Conservation (phyloP, 2,113 vertebrate species). For the Scatophagus argus region DNA sequence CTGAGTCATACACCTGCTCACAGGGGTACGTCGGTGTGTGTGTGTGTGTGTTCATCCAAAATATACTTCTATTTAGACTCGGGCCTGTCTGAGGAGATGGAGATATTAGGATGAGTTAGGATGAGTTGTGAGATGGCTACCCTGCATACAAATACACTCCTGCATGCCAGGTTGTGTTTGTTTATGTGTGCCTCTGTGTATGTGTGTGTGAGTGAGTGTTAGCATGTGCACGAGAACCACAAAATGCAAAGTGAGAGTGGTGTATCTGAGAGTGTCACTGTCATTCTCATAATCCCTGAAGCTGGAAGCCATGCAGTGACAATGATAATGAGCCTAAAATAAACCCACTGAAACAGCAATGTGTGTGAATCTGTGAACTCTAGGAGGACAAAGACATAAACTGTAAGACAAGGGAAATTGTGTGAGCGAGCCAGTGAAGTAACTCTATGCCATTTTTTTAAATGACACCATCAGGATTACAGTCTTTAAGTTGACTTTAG, state of each 20-base stretch:
- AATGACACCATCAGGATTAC: slow-evolving; percentile 3
- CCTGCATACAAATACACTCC: slow-evolving; percentile 69
- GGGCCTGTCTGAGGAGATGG: slow-evolving; percentile 68
- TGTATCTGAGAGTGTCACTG: slow-evolving; percentile 42
- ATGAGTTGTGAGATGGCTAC: slow-evolving; percentile 72
- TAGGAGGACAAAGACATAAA: background rate
- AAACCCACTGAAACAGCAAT: slow-evolving; percentile 5
- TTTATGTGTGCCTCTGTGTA: slow-evolving; percentile 11
- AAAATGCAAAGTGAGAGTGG: slow-evolving; percentile 30
- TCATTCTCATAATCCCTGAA: slow-evolving; percentile 56
- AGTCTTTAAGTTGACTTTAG: slow-evolving; percentile 8
- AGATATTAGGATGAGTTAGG: slow-evolving; percentile 73
- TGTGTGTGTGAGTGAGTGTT: background rate
- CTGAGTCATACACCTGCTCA: slow-evolving; percentile 80
- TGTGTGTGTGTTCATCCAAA: slow-evolving; percentile 66
- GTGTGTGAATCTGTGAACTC: slow-evolving; percentile 42
- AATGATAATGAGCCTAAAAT: no score
- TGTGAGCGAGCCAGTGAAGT: no score
- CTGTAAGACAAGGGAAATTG: background rate
- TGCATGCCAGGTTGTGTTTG: slow-evolving; percentile 26
- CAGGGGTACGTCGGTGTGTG: slow-evolving; percentile 41
- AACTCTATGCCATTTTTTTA: background rate
- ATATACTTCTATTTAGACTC: slow-evolving; percentile 75
- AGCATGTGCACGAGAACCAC: background rate
- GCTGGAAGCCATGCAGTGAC: slow-evolving; percentile 54